Base-by-base conservation (phyloP, 2,797 vertebrate genomes). In the Scomberomorus guttatus region DNA sequence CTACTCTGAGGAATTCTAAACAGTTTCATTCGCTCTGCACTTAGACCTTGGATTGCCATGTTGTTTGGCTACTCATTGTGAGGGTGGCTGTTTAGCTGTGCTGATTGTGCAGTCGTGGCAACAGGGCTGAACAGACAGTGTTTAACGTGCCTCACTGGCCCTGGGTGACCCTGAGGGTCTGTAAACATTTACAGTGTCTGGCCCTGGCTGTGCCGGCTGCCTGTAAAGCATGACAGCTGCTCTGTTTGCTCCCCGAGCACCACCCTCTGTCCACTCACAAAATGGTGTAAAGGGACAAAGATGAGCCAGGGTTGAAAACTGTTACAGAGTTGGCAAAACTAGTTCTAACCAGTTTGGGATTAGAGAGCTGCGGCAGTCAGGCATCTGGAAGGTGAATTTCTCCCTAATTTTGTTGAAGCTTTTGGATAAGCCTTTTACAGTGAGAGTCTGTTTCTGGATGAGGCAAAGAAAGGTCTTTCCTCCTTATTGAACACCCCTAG, bases 151-250 rank as follows among this genome's bases (percentile, higher is more conserved):
- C 91, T 94, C 88, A 8, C 86, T 90, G 91, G 93, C 92, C 93
- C 89, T 37, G 85, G 75, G 86, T 94, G 93, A 93, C 93, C 93
- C 91, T 87, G 87, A 90, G 92, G 94, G 93, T 94, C 90, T 93
- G 93, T 95, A 95, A 95, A 95, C 94, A 93, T 95, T 95, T 94
- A 94, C 94, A 92, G 92, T 90, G 91, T 92, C 92, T 94, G 93
- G 91, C 89, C 89, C 90, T 86, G 89, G 88, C 84, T 69, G 83
- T 83, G 84, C 87, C 42, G 86, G 83, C 82, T 84, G 86, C 90
- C 90, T 92, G 92, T 94, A 94, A 94, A 94, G 87, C 87, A 91
- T 90, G 90, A 94, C 93, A 93, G 91, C 91, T 94, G 92, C 93
- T 92, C 88, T 89, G 89, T 92, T 92, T 91, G 92, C 90, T 90